Conservation (phyloP, 30 jellyfish, hydroid and myxozoan species). For the Catostylus mosaicus region DNA sequence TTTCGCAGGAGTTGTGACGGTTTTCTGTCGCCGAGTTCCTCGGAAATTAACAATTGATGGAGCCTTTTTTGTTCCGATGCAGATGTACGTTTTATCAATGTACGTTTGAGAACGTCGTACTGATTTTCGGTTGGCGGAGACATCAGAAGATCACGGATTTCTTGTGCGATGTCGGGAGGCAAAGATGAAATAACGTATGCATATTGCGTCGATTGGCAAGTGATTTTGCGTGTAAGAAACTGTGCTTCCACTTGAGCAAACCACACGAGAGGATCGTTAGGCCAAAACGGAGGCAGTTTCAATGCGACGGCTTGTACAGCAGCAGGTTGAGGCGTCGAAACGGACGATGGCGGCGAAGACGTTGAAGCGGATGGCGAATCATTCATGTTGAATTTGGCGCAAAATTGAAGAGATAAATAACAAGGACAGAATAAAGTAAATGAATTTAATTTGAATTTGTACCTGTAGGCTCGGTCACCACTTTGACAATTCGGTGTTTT, state of each 20-base stretch:
- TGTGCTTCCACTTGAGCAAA: conserved; percentile 42
- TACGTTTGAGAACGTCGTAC: conserved; percentile 6
- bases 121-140: conserved; percentile 10
- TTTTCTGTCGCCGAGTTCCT: conserved; percentile 37
- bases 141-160: conserved; percentile 22
- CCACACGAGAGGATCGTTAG: conserved; percentile 42
- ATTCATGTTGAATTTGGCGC: too few relatives aligned
- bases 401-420: too few relatives aligned
- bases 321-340: too few relatives aligned
- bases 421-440: too few relatives aligned
- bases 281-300: conserved; percentile 50
- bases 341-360: too few relatives aligned
- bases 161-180: conserved; percentile 33
- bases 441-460: too few relatives aligned
- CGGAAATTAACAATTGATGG: conserved; percentile 19
- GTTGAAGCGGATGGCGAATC: too few relatives aligned
- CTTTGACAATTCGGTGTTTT: too few relatives aligned
- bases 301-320: conserved; percentile 10
- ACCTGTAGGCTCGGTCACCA: too few relatives aligned
- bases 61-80: too few relatives aligned
- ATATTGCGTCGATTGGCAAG: conserved; percentile 8
- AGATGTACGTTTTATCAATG: conserved; percentile 7
- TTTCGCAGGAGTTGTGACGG: too few relatives aligned
- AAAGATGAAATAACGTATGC: conserved; percentile 17
- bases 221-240: conserved; percentile 16